Percentiles rank a stretch among this genome's conserved stretches.
These are phyloP conservation scores for Eustalomyia histrio DNA, from an alignment of 2,888 invertebrate genomes.

Conservation along the genomic window DNA sequence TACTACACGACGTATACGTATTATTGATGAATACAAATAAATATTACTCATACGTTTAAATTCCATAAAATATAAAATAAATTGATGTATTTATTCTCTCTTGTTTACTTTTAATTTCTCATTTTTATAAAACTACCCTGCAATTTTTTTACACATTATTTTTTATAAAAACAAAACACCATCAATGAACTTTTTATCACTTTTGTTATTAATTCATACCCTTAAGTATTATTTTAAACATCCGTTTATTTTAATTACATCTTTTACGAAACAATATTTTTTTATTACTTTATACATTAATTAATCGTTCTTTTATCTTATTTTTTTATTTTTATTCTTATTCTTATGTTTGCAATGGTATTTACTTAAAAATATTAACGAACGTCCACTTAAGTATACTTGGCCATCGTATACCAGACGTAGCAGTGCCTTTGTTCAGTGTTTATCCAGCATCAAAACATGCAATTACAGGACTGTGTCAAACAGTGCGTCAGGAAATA, in stretches of 20 bases:
- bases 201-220: conserved; percentile 29
- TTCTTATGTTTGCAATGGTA: conserved; percentile 15
- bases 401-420: conserved; percentile 80
- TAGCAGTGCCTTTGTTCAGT: conserved; percentile 80
- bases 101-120: conserved; percentile 1
- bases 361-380: neutral
- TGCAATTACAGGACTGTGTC: conserved; percentile 82
- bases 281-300: neutral
- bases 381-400: conserved; percentile 74
- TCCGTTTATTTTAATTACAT: conserved; percentile 50
- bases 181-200: conserved; percentile 7
- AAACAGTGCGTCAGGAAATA: conserved; percentile 82
- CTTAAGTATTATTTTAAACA: conserved; percentile 42
- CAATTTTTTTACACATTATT: neutral
- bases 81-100: no score
- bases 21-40: no score
- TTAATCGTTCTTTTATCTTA: conserved; percentile 10
- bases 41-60: no score
- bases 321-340: no score
- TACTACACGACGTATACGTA: no score
- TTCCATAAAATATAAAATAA: no score
- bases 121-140: neutral
- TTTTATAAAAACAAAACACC: neutral
- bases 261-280: neutral
- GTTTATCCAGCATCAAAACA: conserved; percentile 83